Evolutionary conservation across 1,140 invertebrate genomes (phyloP).

Genomic region (Octopus bimaculoides): DNA sequence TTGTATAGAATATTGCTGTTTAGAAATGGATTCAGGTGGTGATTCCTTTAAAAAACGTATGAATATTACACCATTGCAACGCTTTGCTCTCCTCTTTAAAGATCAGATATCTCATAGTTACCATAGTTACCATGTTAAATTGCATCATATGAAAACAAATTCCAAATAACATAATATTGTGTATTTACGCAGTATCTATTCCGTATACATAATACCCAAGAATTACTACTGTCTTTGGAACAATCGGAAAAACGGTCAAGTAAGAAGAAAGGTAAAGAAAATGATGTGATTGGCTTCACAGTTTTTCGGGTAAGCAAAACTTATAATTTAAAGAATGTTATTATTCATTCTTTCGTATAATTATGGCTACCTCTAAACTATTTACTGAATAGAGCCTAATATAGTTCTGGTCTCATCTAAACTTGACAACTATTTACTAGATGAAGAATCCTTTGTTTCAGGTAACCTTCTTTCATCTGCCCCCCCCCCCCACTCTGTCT

Average conservation of each 20-base stretch:
- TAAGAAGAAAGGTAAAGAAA: constrained; percentile 81
- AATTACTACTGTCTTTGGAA: constrained; percentile 62
- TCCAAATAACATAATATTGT: neutral
- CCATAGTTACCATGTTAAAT: too few relatives aligned
- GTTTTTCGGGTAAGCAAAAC: constrained; percentile 72
- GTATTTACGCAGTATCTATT: constrained; percentile 38
- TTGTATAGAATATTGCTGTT: too few relatives aligned
- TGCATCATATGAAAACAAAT: too few relatives aligned
- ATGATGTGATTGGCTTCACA: constrained; percentile 93
- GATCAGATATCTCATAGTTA: neutral
- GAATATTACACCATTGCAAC: neutral
- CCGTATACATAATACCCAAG: constrained; percentile 41
- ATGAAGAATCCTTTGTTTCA: too few relatives aligned
- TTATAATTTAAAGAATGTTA: neutral
- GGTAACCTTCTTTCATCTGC: too few relatives aligned
- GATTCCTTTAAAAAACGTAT: too few relatives aligned
- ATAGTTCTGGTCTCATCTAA: too few relatives aligned
- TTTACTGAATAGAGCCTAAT: too few relatives aligned
- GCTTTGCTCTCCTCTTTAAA: neutral
- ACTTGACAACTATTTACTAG: too few relatives aligned
- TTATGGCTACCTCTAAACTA: neutral
- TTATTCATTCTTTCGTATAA: neutral
- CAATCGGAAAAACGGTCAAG: constrained; percentile 83
- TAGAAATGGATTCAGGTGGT: too few relatives aligned
- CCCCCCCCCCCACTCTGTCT: too few relatives aligned